Evolutionary conservation across 1,140 invertebrate species (phyloP).

Genomic region (Bombus sylvicola): DNA sequence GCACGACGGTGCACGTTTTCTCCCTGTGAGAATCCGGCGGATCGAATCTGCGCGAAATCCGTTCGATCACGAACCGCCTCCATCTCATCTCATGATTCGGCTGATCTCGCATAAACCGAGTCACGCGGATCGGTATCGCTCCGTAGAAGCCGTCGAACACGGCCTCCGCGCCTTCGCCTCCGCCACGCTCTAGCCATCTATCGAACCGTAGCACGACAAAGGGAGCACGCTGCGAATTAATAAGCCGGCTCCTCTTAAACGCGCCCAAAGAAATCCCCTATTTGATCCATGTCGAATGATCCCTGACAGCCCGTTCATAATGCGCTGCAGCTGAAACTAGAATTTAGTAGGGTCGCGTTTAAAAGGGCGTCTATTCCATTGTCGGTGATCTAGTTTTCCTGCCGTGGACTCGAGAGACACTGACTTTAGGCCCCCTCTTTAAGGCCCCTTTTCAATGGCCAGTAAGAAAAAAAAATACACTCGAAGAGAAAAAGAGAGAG

Average conservation of each 20-base stretch:
- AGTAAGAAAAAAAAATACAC: not conserved
- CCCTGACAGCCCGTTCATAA: slow-evolving; percentile 76
- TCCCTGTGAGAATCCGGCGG: slow-evolving; percentile 53
- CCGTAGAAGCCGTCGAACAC: slow-evolving; percentile 13
- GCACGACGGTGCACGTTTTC: slow-evolving; percentile 46
- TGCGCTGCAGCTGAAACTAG: slow-evolving; percentile 76
- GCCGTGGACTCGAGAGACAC: not conserved
- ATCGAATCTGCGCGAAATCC: slow-evolving; percentile 68
- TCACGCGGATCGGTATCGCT: slow-evolving; percentile 57
- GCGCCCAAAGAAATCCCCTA: slow-evolving; percentile 59
- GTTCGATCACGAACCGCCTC: slow-evolving; percentile 65
- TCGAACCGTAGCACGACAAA: slow-evolving; percentile 57
- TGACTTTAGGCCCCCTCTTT: slow-evolving; percentile 11
- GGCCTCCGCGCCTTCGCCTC: not conserved
- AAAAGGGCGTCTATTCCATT: slow-evolving; percentile 26
- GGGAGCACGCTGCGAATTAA: slow-evolving; percentile 79
- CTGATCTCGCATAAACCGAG: slow-evolving; percentile 61
- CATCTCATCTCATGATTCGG: slow-evolving; percentile 53
- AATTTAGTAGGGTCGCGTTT: slow-evolving; percentile 9
- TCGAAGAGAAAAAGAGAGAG: too few species aligned
- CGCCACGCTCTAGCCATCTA: not conserved
- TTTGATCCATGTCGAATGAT: slow-evolving; percentile 74
- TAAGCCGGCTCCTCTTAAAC: slow-evolving; percentile 75
- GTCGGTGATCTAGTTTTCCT: slow-evolving; percentile 32
- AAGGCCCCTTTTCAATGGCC: not conserved